Conservation (phyloP, 1,140 invertebrate species). For the Helicoverpa zea region DNA sequence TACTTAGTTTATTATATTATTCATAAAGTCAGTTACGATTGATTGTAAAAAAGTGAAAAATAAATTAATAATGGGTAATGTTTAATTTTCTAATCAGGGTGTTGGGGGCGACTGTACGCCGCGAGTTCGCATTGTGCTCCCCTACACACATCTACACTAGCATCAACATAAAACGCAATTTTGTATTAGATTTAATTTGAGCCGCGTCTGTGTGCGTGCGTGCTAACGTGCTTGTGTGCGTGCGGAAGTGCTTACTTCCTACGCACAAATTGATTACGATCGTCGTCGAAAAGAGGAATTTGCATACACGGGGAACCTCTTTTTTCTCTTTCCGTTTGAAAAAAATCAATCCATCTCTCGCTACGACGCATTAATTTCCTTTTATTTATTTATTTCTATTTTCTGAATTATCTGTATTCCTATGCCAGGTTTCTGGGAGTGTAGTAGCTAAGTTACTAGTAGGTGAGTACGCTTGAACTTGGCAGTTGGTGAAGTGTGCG, state of each 20-base stretch:
- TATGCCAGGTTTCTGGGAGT: background rate
- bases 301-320: conserved; percentile 73
- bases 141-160: conserved; percentile 79
- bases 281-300: conserved; percentile 78
- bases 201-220: conserved; percentile 61
- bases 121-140: conserved; percentile 79
- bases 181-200: conserved; percentile 87
- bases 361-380: conserved; percentile 59
- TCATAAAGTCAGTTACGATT: background rate
- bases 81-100: conserved; percentile 34
- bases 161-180: conserved; percentile 86
- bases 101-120: conserved; percentile 71
- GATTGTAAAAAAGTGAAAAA: background rate
- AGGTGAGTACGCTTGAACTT: conserved; percentile 9
- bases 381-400: conserved; percentile 50
- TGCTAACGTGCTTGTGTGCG: conserved; percentile 61
- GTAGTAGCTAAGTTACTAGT: background rate
- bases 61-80: conserved; percentile 16
- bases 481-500: background rate
- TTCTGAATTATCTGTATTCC: background rate
- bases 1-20: too few relatives aligned
- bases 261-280: conserved; percentile 86
- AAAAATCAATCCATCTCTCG: conserved; percentile 68
- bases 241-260: conserved; percentile 77
- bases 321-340: conserved; percentile 56